Base-by-base conservation (phyloP, 2,888 invertebrate genomes). In the Caenorhabditis afra region DNA sequence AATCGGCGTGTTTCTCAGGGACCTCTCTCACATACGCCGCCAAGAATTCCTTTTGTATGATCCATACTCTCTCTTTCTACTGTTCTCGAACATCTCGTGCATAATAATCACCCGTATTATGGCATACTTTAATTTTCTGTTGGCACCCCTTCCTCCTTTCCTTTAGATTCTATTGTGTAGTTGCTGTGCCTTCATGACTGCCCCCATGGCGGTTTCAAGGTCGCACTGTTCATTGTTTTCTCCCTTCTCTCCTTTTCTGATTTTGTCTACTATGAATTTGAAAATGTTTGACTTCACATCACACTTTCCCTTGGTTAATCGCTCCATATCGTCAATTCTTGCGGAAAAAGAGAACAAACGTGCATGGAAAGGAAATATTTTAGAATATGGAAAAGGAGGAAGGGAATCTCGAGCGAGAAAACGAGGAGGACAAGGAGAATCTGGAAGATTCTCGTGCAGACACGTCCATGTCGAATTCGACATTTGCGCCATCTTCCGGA, bases 1-100 rank as follows among this genome's bases (percentile, higher is more conserved):
- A n/a, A 29, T 52, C 11, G 67, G 62, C 49, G 77, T 53, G 53
- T 70, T 61, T 66, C 78, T 79, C 78, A 79, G 78, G 71, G 64
- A 59, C 58, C 22, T 53, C 49, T 55, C 49, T 49, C 23, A 52
- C 61, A 18, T 44, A 14, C 61, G 47, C 44, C 35, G 16, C 3
- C 49, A 12, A 14, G 29, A 22, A 39, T 39, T 53, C 4, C 35
- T 45, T 22, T 37, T 55, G 18, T 45, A 44, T 22, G 53, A 23
- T 29, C 16, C 41, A 45, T 0, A 22, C 22, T 50, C 16, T 44
- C 58, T 52, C 18, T 50, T 44, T 37, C 44, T 37, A 39, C 64
- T 52, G 45, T 62, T 44, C 4, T 39, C 29, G 16, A 29, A 7
- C 22, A 29, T 45, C 18, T 61, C 45, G 3, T 3, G 66, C 65